These are phyloP conservation scores for Isaurus tuberculatus DNA, from an alignment of 92 coral and sea anemone genomes.

Conservation along the genomic window DNA sequence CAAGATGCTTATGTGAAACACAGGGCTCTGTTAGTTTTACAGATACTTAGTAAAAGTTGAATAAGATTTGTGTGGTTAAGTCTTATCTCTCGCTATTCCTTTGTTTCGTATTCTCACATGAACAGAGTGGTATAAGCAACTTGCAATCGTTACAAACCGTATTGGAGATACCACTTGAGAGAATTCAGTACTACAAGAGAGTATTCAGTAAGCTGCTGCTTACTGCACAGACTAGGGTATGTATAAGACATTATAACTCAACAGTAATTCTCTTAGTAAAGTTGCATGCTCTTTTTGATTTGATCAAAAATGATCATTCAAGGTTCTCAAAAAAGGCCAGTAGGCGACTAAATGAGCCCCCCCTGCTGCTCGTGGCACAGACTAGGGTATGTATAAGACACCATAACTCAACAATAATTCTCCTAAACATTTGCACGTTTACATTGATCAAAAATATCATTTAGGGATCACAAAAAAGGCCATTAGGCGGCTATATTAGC, in stretches of 20 bases:
- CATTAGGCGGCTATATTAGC: too few species aligned
- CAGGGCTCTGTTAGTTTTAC: not conserved
- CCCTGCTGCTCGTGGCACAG: conserved; percentile 41
- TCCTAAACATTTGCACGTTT: too few species aligned
- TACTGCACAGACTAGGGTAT: conserved; percentile 43
- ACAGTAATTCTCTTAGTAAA: not conserved
- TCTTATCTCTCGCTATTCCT: not conserved
- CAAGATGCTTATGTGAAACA: too few species aligned
- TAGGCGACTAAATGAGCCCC: too few species aligned
- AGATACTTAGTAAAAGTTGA: not conserved
- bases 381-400: conserved; percentile 4
- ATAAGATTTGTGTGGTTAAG: not conserved
- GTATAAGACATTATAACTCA: not conserved
- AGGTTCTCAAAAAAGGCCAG: too few species aligned
- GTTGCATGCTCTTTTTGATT: too few species aligned
- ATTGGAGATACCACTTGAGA: conserved; percentile 46
- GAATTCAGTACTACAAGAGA: conserved; percentile 45
- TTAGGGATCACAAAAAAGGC: too few species aligned
- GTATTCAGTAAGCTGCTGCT: conserved; percentile 44
- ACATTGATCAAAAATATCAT: too few species aligned
- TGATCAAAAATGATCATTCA: too few species aligned
- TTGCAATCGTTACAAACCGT: conserved; percentile 44
- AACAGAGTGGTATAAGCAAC: conserved; percentile 45
- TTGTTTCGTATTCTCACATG: not conserved
- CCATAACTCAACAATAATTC: not conserved